Percentiles rank a stretch among this genome's conserved stretches.
phyloP scores from a whole-genome alignment of 2,797 vertebrate species.

The Tympanoctomys barrerae region DNA sequence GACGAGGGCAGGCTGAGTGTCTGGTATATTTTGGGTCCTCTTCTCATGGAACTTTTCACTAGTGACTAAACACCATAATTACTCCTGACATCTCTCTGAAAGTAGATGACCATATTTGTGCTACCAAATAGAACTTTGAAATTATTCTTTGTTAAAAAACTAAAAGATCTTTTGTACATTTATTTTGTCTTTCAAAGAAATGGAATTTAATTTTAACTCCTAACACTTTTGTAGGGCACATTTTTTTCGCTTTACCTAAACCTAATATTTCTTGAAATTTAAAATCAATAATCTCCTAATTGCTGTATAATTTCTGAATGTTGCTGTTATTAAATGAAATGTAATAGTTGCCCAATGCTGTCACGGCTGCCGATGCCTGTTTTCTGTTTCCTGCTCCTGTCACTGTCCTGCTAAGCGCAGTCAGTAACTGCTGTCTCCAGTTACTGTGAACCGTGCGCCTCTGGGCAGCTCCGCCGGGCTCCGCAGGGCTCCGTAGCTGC shows the following conservation, averaged over 20 bases:
- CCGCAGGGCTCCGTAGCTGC: neutral
- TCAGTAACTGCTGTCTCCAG: neutral
- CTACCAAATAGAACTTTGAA: constrained; percentile 12
- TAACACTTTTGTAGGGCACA: neutral
- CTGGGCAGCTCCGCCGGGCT: neutral
- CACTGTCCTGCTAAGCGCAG: neutral
- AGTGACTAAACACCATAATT: neutral
- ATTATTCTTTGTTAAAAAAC: neutral
- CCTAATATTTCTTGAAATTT: constrained; percentile 2
- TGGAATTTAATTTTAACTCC: constrained; percentile 12
- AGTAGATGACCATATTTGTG: neutral
- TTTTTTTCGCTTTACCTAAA: neutral
- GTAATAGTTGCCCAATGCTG: neutral
- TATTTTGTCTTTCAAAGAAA: constrained; percentile 38
- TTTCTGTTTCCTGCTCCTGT: neutral
- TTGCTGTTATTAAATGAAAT: neutral
- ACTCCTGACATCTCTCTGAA: neutral
- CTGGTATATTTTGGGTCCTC: constrained; percentile 31
- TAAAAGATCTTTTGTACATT: constrained; percentile 7
- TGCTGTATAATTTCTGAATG: neutral
- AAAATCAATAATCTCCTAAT: neutral
- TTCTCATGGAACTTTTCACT: constrained; percentile 15
- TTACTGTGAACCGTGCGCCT: neutral
- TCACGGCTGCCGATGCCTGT: neutral
- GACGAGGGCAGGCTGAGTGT: neutral